Percentiles rank a stretch among this genome's conserved stretches.
phyloP scores from a whole-genome alignment of 2,888 invertebrate species.

The Meteorus colon region DNA sequence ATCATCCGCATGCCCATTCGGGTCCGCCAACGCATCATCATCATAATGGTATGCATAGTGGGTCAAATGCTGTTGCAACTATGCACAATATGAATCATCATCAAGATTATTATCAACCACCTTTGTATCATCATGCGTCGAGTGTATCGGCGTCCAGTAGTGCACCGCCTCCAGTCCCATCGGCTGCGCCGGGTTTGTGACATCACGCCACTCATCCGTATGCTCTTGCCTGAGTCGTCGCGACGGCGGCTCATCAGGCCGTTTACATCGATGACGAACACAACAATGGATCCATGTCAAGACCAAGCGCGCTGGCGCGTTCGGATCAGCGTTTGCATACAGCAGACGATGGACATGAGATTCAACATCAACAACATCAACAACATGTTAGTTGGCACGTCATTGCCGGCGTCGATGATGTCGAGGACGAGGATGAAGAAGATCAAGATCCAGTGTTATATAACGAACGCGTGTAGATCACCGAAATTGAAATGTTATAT shows the following conservation, averaged over 20 bases:
- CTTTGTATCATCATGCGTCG: conserved; percentile 79
- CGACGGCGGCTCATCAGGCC: conserved; percentile 56
- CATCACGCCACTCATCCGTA: conserved; percentile 79
- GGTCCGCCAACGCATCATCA: conserved; percentile 74
- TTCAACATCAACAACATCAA: conserved; percentile 15
- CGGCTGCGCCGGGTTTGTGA: conserved; percentile 90
- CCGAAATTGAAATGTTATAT: not conserved
- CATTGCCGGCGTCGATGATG: conserved; percentile 54
- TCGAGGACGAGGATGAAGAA: conserved; percentile 49
- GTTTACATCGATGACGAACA: conserved; percentile 47
- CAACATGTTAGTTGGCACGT: conserved; percentile 52
- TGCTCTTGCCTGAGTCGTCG: conserved; percentile 85
- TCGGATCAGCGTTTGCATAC: conserved; percentile 41
- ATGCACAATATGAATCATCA: conserved; percentile 68
- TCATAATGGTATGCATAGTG: conserved; percentile 78
- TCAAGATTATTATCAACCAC: conserved; percentile 84
- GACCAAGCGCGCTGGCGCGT: conserved; percentile 32
- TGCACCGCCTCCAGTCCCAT: conserved; percentile 75
- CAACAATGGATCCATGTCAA: conserved; percentile 51
- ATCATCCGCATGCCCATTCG: conserved; percentile 78
- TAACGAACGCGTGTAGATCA: conserved; percentile 30
- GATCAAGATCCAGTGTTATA: conserved; percentile 42
- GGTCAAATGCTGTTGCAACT: conserved; percentile 80
- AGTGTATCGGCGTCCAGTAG: conserved; percentile 63
- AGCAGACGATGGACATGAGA: not conserved